Evolutionary conservation across 2,797 vertebrate species (phyloP).

Genomic region (Clarias pachynema): DNA sequence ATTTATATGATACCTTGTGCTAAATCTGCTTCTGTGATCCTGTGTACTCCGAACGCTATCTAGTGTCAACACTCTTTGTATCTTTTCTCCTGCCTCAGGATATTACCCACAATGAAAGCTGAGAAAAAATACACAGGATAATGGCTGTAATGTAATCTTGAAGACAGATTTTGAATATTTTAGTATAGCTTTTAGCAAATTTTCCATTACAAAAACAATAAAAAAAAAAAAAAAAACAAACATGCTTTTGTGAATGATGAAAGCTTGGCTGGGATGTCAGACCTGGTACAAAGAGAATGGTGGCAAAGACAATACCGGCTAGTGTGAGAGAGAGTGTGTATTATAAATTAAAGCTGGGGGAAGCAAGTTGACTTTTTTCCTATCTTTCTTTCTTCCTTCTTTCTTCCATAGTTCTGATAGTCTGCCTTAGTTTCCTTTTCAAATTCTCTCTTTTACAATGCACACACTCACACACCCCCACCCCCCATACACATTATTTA

Average conservation of each 20-base stretch:
- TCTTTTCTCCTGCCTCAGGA: slow-evolving; percentile 13
- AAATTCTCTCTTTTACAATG: background rate
- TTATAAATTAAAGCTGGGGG: slow-evolving; percentile 33
- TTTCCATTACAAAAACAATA: background rate
- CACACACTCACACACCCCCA: background rate
- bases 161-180: slow-evolving; percentile 26
- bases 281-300: slow-evolving; percentile 21
- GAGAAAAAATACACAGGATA: slow-evolving; percentile 29
- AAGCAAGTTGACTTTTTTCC: slow-evolving; percentile 17
- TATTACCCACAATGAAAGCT: slow-evolving; percentile 10
- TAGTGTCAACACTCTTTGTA: slow-evolving; percentile 22
- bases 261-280: slow-evolving; percentile 37
- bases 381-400: slow-evolving; percentile 2
- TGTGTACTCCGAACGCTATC: background rate
- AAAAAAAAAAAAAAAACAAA: slow-evolving; percentile 31
- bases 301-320: slow-evolving; percentile 41
- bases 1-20: slow-evolving; percentile 23
- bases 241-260: slow-evolving; percentile 49
- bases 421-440: slow-evolving; percentile 24
- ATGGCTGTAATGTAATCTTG: slow-evolving; percentile 24
- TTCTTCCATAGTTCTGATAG: background rate
- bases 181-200: background rate
- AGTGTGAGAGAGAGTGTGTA: slow-evolving; percentile 29
- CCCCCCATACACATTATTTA: slow-evolving; percentile 1
- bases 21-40: background rate